Percentiles rank a stretch among this genome's conserved stretches.
Evolutionary conservation across 1,140 invertebrate species (phyloP).

Genomic region (Hyphantria cunea): DNA sequence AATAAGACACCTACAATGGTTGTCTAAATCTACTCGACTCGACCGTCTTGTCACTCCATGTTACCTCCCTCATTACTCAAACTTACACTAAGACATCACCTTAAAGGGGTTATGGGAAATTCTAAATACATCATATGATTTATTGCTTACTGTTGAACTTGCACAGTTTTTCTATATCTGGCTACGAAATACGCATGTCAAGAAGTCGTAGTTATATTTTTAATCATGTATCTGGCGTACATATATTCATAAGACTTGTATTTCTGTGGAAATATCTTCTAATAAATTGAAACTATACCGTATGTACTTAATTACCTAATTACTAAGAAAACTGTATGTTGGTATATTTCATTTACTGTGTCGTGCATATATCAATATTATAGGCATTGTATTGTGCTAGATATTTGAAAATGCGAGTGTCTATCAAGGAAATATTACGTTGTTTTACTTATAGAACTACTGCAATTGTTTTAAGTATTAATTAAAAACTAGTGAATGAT

Average conservation of each 20-base stretch:
- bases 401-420: conserved; percentile 12
- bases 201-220: background rate
- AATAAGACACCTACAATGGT: conserved; percentile 47
- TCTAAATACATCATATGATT: background rate
- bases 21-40: conserved; percentile 37
- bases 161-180: background rate
- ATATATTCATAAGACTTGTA: conserved; percentile 11
- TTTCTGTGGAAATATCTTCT: conserved; percentile 7
- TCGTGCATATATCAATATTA: conserved; percentile 21
- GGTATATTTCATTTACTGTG: conserved; percentile 2
- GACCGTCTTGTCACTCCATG: background rate
- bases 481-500: too few relatives aligned
- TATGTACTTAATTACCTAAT: conserved; percentile 10
- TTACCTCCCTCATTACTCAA: background rate
- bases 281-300: too few relatives aligned
- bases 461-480: too few relatives aligned
- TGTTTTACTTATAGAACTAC: too few relatives aligned
- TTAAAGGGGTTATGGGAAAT: too few relatives aligned
- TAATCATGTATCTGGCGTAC: conserved; percentile 7
- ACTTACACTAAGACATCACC: conserved; percentile 5
- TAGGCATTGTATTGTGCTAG: conserved; percentile 13
- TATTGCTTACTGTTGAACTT: conserved; percentile 20
- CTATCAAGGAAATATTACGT: too few relatives aligned
- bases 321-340: conserved; percentile 7
- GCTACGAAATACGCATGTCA: background rate